Percentiles rank a stretch among this genome's conserved stretches.
These are phyloP conservation scores for Peromyscus eremicus DNA, from an alignment of 2,797 vertebrate species.

Conservation along the genomic window DNA sequence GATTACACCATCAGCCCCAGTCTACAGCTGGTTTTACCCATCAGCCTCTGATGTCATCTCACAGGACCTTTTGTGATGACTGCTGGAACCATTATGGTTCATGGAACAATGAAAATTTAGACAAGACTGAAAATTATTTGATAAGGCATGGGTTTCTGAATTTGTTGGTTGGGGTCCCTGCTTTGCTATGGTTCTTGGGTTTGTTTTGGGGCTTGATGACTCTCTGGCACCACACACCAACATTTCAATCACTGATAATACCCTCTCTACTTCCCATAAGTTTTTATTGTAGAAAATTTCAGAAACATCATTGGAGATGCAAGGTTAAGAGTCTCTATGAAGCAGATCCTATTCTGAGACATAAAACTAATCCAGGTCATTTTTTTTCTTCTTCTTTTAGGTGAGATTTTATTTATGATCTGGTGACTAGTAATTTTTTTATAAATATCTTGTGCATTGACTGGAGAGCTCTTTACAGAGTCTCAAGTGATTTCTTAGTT, in stretches of 20 bases:
- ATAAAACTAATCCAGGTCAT: neutral
- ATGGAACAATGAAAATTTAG: neutral
- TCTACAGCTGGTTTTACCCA: neutral
- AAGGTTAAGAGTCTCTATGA: neutral
- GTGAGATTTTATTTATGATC: neutral
- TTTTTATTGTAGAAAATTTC: neutral
- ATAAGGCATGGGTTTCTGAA: neutral
- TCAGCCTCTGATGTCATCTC: neutral
- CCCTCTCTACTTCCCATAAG: neutral
- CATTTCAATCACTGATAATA: neutral
- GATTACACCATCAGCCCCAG: neutral
- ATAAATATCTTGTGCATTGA: neutral
- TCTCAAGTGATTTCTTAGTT: slow-evolving; percentile 14
- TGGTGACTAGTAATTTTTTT: neutral
- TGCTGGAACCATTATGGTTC: neutral
- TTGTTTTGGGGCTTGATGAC: neutral
- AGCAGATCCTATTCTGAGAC: neutral
- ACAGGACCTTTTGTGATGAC: neutral
- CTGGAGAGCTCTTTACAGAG: neutral
- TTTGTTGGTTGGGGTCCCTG: neutral
- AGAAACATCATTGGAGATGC: neutral
- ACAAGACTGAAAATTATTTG: neutral
- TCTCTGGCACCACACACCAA: slow-evolving; percentile 60
- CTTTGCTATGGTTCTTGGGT: neutral
- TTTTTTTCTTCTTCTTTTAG: neutral